Base-by-base conservation (phyloP, 2,113 vertebrate species). In the Cyprinodon tularosa region DNA sequence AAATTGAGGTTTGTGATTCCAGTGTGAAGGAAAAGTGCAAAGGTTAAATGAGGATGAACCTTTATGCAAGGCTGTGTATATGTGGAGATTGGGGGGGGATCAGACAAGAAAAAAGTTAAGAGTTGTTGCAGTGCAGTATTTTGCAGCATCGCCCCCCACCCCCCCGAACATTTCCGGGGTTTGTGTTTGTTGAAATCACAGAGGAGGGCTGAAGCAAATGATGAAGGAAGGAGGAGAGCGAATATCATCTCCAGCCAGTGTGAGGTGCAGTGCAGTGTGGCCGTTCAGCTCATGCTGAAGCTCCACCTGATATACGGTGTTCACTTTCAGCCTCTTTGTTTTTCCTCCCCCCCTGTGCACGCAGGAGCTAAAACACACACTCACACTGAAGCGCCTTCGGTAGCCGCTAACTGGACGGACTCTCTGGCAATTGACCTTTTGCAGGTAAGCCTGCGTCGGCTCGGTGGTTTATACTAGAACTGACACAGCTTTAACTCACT, bases 341-440 rank as follows among this genome's bases (percentile, higher is more conserved):
- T 39, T 17, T 38, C 66, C 48, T 17, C 42, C 44, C 71, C 12
- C 8, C 29, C 77, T 20, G 14, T 82, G 22, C 45, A 63, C 29
- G 36, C 85, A 95, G 94, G 91, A 93, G 91, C 93, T 90, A 89
- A 92, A 90, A 92, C 75, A 90, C 85, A 87, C 78, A 91, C 86
- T 85, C 85, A 90, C 91, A 86, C 94, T 94, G 95, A 95, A 93
- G 91, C 92, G 88, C 68, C 89, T 85, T 86, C 91, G 88, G 92
- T 95, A 95, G 92, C 93, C 73, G 71, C 83, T 88, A 89, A 91
- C 93, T 90, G 95, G 95, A 96, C 95, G 95, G 95, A 95, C 93
- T 93, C 91, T 94, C 95, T 94, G 95, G 95, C 86, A 92, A 92
- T 91, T 83, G 95, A 96, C 95, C 94, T 93, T 94, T 95, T 93